Conservation (phyloP, 2,797 vertebrate species). For the Petrocephalus sullivani region DNA sequence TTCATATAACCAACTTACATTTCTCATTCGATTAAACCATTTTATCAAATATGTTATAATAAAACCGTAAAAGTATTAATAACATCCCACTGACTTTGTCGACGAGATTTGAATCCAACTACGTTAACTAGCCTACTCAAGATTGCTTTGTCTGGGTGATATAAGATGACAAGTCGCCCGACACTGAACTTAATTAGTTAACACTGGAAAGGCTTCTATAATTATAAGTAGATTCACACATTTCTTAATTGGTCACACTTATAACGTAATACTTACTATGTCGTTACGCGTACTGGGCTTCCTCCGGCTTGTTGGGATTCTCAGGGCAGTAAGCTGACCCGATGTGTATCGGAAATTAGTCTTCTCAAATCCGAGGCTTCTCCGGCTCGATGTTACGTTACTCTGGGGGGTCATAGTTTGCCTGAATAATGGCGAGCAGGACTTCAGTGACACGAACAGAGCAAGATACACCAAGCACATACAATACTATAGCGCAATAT, state of each 20-base stretch:
- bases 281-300: slow-evolving; percentile 43
- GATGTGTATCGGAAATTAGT: slow-evolving; percentile 50
- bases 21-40: background rate
- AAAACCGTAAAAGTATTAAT: background rate
- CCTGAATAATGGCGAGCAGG: slow-evolving; percentile 35
- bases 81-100: background rate
- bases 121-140: background rate
- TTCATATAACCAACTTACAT: background rate
- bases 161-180: background rate
- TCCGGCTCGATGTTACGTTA: slow-evolving; percentile 38
- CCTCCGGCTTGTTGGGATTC: slow-evolving; percentile 51
- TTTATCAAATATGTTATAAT: no score
- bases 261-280: slow-evolving; percentile 47
- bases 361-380: slow-evolving; percentile 41
- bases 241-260: background rate
- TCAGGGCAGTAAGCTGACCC: slow-evolving; percentile 41
- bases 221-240: background rate
- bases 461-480: background rate
- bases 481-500: background rate
- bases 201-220: background rate
- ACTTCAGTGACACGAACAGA: background rate
- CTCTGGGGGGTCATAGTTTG: slow-evolving; percentile 41
- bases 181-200: background rate
- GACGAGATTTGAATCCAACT: background rate
- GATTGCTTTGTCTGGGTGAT: background rate